Percentiles rank a stretch among this genome's conserved stretches.
Evolutionary conservation across 2,888 invertebrate genomes (phyloP).

Genomic region (Eupeodes luniger): DNA sequence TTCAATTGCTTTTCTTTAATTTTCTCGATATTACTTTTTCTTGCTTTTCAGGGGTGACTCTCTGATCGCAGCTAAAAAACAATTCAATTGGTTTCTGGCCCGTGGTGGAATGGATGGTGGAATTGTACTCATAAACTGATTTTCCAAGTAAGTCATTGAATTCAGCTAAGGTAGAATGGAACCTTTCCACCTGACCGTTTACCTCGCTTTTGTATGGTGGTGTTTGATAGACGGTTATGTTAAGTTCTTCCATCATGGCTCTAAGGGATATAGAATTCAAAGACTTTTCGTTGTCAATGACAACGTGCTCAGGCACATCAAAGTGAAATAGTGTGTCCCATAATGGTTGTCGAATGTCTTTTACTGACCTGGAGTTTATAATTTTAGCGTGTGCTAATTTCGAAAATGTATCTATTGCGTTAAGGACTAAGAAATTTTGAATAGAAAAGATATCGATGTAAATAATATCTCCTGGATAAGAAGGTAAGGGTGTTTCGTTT

Average conservation of each 20-base stretch:
- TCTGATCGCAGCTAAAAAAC: background rate
- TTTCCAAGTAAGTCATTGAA: no score
- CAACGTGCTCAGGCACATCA: no score
- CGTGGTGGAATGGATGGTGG: no score
- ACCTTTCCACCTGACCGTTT: no score
- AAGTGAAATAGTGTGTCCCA: no score
- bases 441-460: slow-evolving; percentile 66
- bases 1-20: slow-evolving; percentile 33
- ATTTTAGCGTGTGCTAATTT: slow-evolving; percentile 47
- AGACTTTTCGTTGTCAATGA: background rate
- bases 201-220: background rate
- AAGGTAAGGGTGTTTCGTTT: slow-evolving; percentile 44
- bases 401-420: slow-evolving; percentile 53
- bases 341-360: slow-evolving; percentile 43
- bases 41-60: background rate
- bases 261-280: slow-evolving; percentile 40
- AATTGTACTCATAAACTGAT: no score
- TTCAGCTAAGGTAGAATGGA: no score
- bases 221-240: background rate
- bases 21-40: slow-evolving; percentile 1
- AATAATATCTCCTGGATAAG: slow-evolving; percentile 52
- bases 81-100: no score
- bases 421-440: slow-evolving; percentile 48
- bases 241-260: slow-evolving; percentile 50
- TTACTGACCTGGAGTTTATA: slow-evolving; percentile 43